Evolutionary conservation across 2,888 invertebrate genomes (phyloP).

Genomic region (Phortica magna): DNA sequence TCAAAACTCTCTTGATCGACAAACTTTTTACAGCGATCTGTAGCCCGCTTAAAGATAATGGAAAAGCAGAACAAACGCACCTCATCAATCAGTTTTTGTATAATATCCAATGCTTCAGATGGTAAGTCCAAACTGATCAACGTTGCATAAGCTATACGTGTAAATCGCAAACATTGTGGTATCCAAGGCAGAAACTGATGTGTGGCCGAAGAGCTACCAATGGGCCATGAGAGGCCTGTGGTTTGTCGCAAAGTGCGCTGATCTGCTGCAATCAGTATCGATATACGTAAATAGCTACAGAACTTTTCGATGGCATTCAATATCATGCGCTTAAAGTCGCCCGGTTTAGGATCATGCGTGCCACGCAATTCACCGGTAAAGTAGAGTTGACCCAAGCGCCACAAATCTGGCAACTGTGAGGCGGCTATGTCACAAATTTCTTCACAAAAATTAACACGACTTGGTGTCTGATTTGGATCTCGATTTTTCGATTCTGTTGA

Average conservation of each 20-base stretch:
- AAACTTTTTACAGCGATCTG: slow-evolving; percentile 86
- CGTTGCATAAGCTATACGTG: slow-evolving; percentile 88
- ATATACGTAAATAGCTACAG: slow-evolving; percentile 85
- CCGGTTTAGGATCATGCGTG: slow-evolving; percentile 86
- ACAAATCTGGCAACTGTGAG: slow-evolving; percentile 91
- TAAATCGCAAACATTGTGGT: slow-evolving; percentile 88
- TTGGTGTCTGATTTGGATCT: slow-evolving; percentile 79
- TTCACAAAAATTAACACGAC: slow-evolving; percentile 87
- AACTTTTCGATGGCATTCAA: slow-evolving; percentile 87
- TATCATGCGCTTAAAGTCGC: slow-evolving; percentile 90
- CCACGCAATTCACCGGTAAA: slow-evolving; percentile 92
- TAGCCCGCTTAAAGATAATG: slow-evolving; percentile 90
- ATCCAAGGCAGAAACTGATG: slow-evolving; percentile 84
- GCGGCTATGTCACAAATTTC: slow-evolving; percentile 87
- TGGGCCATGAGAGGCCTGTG: slow-evolving; percentile 76
- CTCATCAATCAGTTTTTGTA: slow-evolving; percentile 91
- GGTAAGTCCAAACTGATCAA: slow-evolving; percentile 92
- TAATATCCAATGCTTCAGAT: slow-evolving; percentile 90
- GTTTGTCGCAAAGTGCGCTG: slow-evolving; percentile 76
- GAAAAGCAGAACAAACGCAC: slow-evolving; percentile 91
- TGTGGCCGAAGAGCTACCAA: slow-evolving; percentile 80
- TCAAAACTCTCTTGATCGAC: slow-evolving; percentile 90
- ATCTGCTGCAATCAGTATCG: slow-evolving; percentile 84
- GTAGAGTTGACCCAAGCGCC: slow-evolving; percentile 97
- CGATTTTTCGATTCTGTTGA: slow-evolving; percentile 69